Evolutionary conservation across 2,888 invertebrate species (phyloP).

Genomic region (Nomada fucata): DNA sequence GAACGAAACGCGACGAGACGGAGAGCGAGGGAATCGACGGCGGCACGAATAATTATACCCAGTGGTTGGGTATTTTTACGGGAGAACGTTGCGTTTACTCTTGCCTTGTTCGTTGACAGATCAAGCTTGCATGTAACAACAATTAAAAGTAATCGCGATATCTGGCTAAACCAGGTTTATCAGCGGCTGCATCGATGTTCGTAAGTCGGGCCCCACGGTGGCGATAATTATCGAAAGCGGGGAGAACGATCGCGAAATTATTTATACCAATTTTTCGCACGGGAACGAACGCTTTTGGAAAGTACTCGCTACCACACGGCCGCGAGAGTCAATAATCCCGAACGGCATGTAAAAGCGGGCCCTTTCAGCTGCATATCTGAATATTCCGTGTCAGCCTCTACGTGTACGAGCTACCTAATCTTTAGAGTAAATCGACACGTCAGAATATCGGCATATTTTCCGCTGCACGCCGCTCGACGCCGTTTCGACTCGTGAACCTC

Average conservation of each 20-base stretch:
- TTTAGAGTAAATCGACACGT: conserved; percentile 58
- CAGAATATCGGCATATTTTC: conserved; percentile 56
- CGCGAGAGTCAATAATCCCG: conserved; percentile 50
- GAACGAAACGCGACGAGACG: not conserved
- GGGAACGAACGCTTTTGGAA: conserved; percentile 17
- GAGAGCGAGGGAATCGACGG: not conserved
- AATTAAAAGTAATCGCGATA: not conserved
- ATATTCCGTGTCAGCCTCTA: conserved; percentile 47
- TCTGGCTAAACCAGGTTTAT: not conserved
- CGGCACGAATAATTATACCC: not conserved
- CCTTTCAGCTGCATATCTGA: conserved; percentile 46
- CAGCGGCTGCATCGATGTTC: not conserved
- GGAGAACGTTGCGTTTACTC: not conserved
- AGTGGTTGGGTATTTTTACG: too few relatives aligned
- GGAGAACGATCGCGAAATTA: conserved; percentile 11
- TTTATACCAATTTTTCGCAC: not conserved
- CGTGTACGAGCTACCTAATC: conserved; percentile 51
- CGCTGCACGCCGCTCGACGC: not conserved
- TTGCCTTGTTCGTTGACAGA: not conserved
- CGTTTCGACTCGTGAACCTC: not conserved
- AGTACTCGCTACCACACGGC: conserved; percentile 5
- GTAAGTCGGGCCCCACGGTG: not conserved
- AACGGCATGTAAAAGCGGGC: conserved; percentile 39
- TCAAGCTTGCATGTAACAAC: not conserved
- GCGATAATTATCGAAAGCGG: conserved; percentile 16